Evolutionary conservation across 2,113 vertebrate species (phyloP).

Genomic region (Siphamia tubifer): DNA sequence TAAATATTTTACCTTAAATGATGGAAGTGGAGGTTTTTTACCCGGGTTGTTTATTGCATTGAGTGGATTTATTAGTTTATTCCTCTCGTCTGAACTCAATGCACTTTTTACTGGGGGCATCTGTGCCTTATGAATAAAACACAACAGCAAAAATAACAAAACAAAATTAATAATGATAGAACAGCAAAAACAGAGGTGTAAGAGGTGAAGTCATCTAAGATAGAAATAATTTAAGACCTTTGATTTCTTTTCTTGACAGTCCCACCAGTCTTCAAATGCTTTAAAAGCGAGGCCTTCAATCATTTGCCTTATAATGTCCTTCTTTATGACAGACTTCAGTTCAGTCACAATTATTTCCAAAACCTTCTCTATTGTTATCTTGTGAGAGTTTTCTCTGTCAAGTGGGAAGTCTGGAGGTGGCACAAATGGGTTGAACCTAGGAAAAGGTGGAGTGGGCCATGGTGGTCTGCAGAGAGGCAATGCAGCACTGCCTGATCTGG

Average conservation of each 20-base stretch:
- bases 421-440: conserved; percentile 88
- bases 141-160: not conserved
- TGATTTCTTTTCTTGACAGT: conserved; percentile 86
- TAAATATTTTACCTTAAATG: conserved; percentile 86
- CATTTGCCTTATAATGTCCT: conserved; percentile 93
- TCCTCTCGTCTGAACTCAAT: conserved; percentile 80
- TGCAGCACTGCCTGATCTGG: conserved; percentile 60
- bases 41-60: conserved; percentile 78
- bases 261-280: conserved; percentile 96
- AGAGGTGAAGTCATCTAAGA: not conserved
- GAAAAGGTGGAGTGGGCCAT: conserved; percentile 81
- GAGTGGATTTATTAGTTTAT: conserved; percentile 81
- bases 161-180: not conserved
- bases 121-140: conserved; percentile 73
- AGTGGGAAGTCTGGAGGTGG: conserved; percentile 86
- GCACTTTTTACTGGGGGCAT: conserved; percentile 84
- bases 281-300: conserved; percentile 93
- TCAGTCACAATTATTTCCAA: conserved; percentile 89
- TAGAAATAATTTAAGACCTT: conserved; percentile 79
- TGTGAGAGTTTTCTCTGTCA: conserved; percentile 84
- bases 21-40: conserved; percentile 89
- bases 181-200: not conserved
- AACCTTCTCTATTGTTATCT: conserved; percentile 89
- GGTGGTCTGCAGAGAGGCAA: conserved; percentile 73
- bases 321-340: conserved; percentile 91